Base-by-base conservation (phyloP, 2,113 vertebrate species). In the Percina caprodes region DNA sequence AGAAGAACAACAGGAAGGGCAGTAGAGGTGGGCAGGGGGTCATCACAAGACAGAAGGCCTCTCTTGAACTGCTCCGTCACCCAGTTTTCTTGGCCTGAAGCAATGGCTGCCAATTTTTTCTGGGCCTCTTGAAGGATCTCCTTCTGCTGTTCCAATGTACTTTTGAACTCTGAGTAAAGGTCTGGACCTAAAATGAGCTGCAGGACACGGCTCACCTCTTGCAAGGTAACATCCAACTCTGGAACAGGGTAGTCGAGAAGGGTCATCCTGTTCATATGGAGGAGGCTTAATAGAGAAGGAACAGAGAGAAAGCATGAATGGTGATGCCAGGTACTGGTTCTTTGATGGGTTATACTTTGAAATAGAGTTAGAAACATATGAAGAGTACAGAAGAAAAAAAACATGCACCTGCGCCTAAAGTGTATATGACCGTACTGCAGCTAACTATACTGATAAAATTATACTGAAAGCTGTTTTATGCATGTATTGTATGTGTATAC, bases 181-280 rank as follows among this genome's bases (percentile, higher is more conserved):
- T 95, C 91, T 0, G 95, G 91, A 62, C 74, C 86, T 68, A 96
- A 80, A 35, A 30, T 93, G 74, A 96, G 95, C 91, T 95, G 94
- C 21, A 96, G 91, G 51, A 96, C 92, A 18, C 95, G 95, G 55
- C 88, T 82, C 33, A 90, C 93, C 84, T 96, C 95, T 63, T 91
- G 82, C 76, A 96, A 82, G 18, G 95, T 96, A 16, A 85, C 84
- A n/a, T 95, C 94, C 73, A 96, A 65, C 16, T 94, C 79, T 8
- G 95, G 95, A 83, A 95, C 69, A 12, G 95, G 95, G 84, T 94
- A 96, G 83, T 94, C n/a, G 8, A 79, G 91, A 68, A 96, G 93
- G 7, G 82, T 75, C 95, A 96, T 96, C 82, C 87, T 95, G 86
- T 61, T 63, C 54, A 70, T 26, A 59, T 56, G 18, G 69, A 61